Percentiles rank a stretch among this genome's conserved stretches.
Conservation (phyloP, 2,888 invertebrate species). For the Slavum lentiscoides region DNA sequence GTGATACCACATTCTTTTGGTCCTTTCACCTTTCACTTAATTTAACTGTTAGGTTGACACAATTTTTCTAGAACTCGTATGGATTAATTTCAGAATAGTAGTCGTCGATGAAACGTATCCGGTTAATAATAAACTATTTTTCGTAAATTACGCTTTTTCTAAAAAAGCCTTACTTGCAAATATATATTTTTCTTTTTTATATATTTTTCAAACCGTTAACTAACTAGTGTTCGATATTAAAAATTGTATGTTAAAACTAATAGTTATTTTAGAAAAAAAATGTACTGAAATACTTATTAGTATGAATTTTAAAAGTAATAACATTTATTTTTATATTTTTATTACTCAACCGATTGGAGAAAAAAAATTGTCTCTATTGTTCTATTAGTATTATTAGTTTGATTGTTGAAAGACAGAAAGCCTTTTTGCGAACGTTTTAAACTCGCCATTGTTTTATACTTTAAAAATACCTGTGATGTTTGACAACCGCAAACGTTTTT, state of each 20-base stretch:
- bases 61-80: slow-evolving; percentile 10
- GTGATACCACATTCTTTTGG: slow-evolving; percentile 27
- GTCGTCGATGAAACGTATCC: neutral
- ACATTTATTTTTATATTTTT: neutral
- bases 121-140: slow-evolving; percentile 8
- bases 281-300: neutral
- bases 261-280: neutral
- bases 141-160: neutral
- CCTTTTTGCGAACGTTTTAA: neutral
- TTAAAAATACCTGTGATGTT: neutral
- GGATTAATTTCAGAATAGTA: slow-evolving; percentile 11
- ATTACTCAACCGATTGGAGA: neutral
- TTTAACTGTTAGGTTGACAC: slow-evolving; percentile 28
- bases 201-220: too few relatives aligned
- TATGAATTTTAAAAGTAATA: neutral
- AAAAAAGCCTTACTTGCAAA: neutral
- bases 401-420: neutral
- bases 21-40: slow-evolving; percentile 51
- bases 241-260: neutral
- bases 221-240: neutral
- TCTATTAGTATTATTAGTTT: neutral
- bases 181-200: neutral
- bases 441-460: neutral
- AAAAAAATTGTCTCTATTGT: neutral
- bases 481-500: neutral